A percentile compares a stretch with the other conserved stretches of the same genome.
phyloP scores from a whole-genome alignment of 2,888 invertebrate species.

The Drosophila kambysellisi region DNA sequence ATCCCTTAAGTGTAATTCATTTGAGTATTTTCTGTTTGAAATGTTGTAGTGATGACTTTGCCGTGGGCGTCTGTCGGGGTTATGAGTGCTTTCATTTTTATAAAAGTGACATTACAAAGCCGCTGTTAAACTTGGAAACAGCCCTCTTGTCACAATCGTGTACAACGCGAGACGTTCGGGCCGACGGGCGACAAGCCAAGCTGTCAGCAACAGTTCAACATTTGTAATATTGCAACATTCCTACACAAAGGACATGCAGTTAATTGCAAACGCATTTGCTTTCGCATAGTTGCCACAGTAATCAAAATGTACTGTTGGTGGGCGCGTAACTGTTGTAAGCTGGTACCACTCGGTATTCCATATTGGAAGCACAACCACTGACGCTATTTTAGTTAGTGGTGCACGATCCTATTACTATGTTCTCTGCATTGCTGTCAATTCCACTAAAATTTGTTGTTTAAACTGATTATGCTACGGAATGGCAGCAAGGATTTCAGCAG shows the following conservation, averaged over 20 bases:
- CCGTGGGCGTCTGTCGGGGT: slow-evolving; percentile 22
- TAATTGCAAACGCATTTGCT: slow-evolving; percentile 50
- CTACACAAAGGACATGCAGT: slow-evolving; percentile 49
- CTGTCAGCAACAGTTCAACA: slow-evolving; percentile 38
- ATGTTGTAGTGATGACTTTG: background rate
- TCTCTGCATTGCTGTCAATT: slow-evolving; percentile 40
- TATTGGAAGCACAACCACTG: background rate
- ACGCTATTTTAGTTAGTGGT: slow-evolving; percentile 15
- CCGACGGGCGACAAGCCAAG: slow-evolving; percentile 8
- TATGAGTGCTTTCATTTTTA: slow-evolving; percentile 35
- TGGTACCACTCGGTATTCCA: background rate
- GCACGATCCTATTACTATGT: slow-evolving; percentile 9
- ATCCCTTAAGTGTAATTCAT: slow-evolving; percentile 24
- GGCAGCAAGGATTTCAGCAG: slow-evolving; percentile 17
- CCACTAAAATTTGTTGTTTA: slow-evolving; percentile 65
- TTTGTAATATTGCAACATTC: slow-evolving; percentile 17
- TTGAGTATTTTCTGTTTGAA: slow-evolving; percentile 19
- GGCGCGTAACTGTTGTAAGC: slow-evolving; percentile 5
- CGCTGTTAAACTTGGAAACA: slow-evolving; percentile 42
- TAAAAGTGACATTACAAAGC: slow-evolving; percentile 53
- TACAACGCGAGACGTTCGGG: slow-evolving; percentile 6
- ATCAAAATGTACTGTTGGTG: slow-evolving; percentile 5
- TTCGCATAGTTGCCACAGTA: background rate
- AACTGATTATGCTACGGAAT: slow-evolving; percentile 63
- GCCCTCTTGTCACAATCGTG: slow-evolving; percentile 44